These are phyloP conservation scores for Dyspetes luteomarginatus DNA, from an alignment of 2,888 invertebrate genomes.

Conservation along the genomic window DNA sequence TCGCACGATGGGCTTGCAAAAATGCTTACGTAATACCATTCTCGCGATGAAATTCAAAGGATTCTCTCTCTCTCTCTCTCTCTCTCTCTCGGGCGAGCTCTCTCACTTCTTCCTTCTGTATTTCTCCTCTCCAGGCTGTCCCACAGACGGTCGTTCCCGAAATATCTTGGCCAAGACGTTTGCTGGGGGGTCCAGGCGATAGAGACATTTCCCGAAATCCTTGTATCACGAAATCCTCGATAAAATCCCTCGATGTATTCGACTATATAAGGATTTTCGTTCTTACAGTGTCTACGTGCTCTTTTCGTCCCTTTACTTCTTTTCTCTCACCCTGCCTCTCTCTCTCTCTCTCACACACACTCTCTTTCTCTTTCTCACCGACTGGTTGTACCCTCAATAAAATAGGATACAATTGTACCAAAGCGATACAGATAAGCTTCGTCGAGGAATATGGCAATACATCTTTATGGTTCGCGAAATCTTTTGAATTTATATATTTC, in stretches of 20 bases:
- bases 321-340: too few species aligned
- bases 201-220: constrained; percentile 42
- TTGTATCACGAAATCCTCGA: constrained; percentile 43
- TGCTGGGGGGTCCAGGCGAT: not conserved
- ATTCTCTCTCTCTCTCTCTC: not conserved
- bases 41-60: constrained; percentile 48
- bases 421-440: too few species aligned
- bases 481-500: too few species aligned
- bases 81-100: not conserved
- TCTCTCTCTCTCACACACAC: too few species aligned
- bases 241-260: constrained; percentile 37
- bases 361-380: too few species aligned
- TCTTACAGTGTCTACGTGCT: too few species aligned
- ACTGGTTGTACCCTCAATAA: too few species aligned
- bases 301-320: too few species aligned
- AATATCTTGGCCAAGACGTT: constrained; percentile 29
- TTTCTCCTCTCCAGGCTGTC: not conserved
- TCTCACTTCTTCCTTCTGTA: not conserved
- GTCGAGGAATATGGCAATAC: too few species aligned
- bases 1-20: constrained; percentile 44
- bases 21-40: constrained; percentile 61
- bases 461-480: too few species aligned
- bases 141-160: constrained; percentile 29
- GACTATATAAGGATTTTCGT: constrained; percentile 41
- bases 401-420: too few species aligned